A percentile compares a stretch with the other conserved stretches of the same genome.
These are phyloP conservation scores for Slavum lentiscoides DNA, from an alignment of 2,888 invertebrate species.

Conservation along the genomic window DNA sequence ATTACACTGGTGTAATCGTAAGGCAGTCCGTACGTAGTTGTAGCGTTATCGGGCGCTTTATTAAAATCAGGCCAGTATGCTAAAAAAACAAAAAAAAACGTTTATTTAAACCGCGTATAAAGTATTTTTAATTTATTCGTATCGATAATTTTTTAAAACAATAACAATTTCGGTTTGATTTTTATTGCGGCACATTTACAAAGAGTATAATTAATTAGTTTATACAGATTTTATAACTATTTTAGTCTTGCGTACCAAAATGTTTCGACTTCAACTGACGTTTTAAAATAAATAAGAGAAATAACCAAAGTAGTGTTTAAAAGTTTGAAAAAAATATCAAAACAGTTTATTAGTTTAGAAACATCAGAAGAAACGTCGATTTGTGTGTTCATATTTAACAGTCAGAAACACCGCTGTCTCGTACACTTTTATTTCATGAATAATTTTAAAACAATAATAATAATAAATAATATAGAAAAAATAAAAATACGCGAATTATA, in stretches of 20 bases:
- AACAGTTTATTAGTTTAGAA: not conserved
- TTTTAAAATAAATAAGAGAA: not conserved
- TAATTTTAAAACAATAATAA: not conserved
- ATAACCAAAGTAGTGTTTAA: not conserved
- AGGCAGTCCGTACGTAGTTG: constrained; percentile 56
- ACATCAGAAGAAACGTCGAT: not conserved
- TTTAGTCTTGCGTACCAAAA: not conserved
- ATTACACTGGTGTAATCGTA: constrained; percentile 58
- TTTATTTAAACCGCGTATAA: not conserved
- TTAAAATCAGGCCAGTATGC: constrained; percentile 57
- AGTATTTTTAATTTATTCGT: not conserved
- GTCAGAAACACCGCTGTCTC: not conserved
- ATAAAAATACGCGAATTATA: too few relatives aligned
- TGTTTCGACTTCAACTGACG: not conserved
- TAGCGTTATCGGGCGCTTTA: constrained; percentile 55
- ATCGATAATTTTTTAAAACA: not conserved
- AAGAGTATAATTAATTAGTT: not conserved
- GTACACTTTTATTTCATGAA: not conserved
- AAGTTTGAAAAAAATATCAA: not conserved
- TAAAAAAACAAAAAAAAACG: constrained; percentile 54
- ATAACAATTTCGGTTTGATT: not conserved
- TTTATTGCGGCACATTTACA: not conserved
- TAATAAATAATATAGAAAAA: not conserved
- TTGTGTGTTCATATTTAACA: not conserved
- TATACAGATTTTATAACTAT: not conserved